Evolutionary conservation across 2,888 invertebrate genomes (phyloP), one percentile per base, ranked within the genome.

Genomic region (Rutpela maculata): DNA sequence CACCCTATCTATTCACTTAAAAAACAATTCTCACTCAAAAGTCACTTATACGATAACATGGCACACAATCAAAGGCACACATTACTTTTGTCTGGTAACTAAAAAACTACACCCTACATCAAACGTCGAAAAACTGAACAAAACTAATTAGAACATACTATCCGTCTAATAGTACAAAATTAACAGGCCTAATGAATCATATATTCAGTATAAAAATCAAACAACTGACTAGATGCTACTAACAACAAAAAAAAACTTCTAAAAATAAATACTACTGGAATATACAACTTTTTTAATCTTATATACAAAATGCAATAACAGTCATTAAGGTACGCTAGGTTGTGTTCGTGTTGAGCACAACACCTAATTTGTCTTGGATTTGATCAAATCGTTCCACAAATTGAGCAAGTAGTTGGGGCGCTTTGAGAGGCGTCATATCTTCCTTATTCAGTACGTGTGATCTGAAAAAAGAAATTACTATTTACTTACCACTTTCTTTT

Each of bases 371-470:
- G 72, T 89, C 87, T 81, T 90, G 89, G 12, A 90, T 88, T 76
- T 87, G 86, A 73, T 89, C 88, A 72, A 89, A 88, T 77, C 89
- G 83, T 62, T 89, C 89, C 7, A 87, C 82, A 74, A 89, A 90
- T 67, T 88, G 86, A 17, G 87, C 86, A 19, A 89, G 77, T 5
- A 89, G 82, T 31, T 87, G 85, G n/a, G 90, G 89, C 26, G 88
- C 84, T 75, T 78, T 83, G 22, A 88, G 77, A 1, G 86, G 86
- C 18, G 80, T 79, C 68, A 85, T 77, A 60, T 85, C 82, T 19
- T 83, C 81, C 60, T 70, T 74, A 62, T 63, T 80, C 22, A 82
- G 17, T n/a, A 76, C 55, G 50, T 78, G 80, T 7, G 81, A 77
- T 19, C 84, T 84, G 74, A 59, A 69, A 69, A 67, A 17, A 19